phyloP scores from a whole-genome alignment of 2,888 invertebrate genomes.

The Leucozona laternaria region DNA sequence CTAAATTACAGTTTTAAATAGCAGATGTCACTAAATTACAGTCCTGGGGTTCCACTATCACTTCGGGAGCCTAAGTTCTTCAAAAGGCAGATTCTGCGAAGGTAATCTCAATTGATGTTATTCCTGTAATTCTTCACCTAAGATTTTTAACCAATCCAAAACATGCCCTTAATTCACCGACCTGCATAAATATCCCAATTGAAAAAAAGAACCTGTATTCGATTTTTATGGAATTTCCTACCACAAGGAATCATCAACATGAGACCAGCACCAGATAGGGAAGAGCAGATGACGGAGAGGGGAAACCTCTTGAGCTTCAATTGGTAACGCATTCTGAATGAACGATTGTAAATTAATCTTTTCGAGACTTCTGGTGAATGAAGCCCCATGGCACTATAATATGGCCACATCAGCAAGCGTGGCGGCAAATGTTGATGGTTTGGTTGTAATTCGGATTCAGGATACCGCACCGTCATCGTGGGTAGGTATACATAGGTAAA shows the following conservation, averaged over 20 bases:
- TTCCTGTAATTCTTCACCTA: no score
- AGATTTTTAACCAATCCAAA: background rate
- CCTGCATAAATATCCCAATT: background rate
- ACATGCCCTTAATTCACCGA: background rate
- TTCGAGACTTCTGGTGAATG: constrained; percentile 52
- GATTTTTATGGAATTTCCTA: constrained; percentile 14
- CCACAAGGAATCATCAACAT: background rate
- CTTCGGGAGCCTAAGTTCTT: no score
- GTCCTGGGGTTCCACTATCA: no score
- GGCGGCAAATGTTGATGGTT: background rate
- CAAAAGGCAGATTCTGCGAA: no score
- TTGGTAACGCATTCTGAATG: constrained; percentile 30
- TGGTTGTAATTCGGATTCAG: constrained; percentile 40
- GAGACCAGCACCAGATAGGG: background rate
- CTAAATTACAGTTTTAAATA: no score
- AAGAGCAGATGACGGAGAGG: background rate
- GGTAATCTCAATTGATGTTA: no score
- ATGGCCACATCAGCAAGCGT: constrained; percentile 6
- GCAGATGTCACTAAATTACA: no score
- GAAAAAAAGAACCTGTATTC: background rate
- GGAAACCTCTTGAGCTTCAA: constrained; percentile 11
- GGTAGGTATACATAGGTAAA: constrained; percentile 3
- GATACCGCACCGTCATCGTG: constrained; percentile 1
- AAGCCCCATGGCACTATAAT: constrained; percentile 3
- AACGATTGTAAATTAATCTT: constrained; percentile 67